Base-by-base conservation (phyloP, 2,888 invertebrate species). In the Brenthis hecate region DNA sequence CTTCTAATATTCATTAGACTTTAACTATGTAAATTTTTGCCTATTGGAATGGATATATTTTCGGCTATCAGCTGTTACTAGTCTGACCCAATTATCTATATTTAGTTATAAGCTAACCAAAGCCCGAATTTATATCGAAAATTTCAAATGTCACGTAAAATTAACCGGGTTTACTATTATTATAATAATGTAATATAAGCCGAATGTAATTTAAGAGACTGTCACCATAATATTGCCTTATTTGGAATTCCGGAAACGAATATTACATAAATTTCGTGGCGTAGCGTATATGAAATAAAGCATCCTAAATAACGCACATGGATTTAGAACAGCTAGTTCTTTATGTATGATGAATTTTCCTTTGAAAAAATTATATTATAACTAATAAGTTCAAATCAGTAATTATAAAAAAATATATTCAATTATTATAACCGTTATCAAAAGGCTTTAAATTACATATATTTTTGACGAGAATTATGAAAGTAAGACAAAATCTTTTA, bases 171-270 rank as follows among this genome's bases (percentile, higher is more conserved):
- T 48, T 50, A 60, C 28, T 60, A 48, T 48, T 50, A 32, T 13
- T 36, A 1, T 51, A 51, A 51, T n/a, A n/a, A 32, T 19, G 51
- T 50, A 36, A 61, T 36, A 53, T 14, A 61, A 50, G 53, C 36
- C 61, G 16, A 51, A 53, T 32, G 61, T 62, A 36, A 62, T 62
- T 62, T 62, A 62, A 53, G 51, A 53, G 53, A 51, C 51, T 61
- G 51, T 53, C 53, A 19, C 51, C 54, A 43, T 53, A 62, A 62
- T 62, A 62, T 62, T 23, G 54, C 53, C 54, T 62, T 62, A 62
- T 54, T 62, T 62, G 43, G 62, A 14, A 62, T 62, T 62, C 62
- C 62, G 54, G 62, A 62, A 62, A 36, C 53, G 62, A 62, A 62
- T 62, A 54, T 54, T 43, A 62, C 36, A 62, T 62, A 62, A 53